Evolutionary conservation across 2,888 invertebrate species (phyloP).

Genomic region (Actias luna): DNA sequence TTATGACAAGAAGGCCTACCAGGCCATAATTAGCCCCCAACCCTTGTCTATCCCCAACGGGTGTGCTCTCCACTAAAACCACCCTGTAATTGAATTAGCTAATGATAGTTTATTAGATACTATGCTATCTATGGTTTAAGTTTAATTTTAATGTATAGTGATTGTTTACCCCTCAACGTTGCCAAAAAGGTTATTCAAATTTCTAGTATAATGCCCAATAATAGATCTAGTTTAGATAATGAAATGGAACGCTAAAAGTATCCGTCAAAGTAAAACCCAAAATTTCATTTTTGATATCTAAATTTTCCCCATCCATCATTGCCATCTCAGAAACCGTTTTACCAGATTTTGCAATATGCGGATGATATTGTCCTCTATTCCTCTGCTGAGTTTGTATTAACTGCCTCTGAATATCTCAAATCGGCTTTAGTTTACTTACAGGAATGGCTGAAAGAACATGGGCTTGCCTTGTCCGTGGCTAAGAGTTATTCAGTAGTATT

Average conservation of each 20-base stretch:
- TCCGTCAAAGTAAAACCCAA: neutral
- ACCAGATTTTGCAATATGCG: too few relatives aligned
- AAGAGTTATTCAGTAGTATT: too few relatives aligned
- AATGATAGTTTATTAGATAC: neutral
- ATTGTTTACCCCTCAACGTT: slow-evolving; percentile 9
- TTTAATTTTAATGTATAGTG: neutral
- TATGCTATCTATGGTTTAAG: neutral
- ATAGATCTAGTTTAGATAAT: neutral
- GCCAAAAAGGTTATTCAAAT: neutral
- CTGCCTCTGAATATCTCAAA: too few relatives aligned
- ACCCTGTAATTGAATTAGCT: neutral
- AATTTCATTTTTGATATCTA: neutral
- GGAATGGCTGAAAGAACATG: too few relatives aligned
- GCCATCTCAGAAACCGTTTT: neutral
- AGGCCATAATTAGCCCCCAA: neutral
- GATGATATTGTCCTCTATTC: too few relatives aligned
- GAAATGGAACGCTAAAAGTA: neutral
- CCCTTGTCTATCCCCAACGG: neutral
- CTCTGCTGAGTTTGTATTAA: too few relatives aligned
- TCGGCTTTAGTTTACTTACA: too few relatives aligned
- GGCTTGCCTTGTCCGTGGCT: too few relatives aligned
- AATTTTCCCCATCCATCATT: neutral
- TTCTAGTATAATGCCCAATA: neutral
- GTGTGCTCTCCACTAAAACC: neutral
- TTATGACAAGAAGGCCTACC: neutral